Evolutionary conservation across 2,888 invertebrate genomes (phyloP), one percentile per base, ranked within the genome.

Genomic region (Ormyrus thymus): DNA sequence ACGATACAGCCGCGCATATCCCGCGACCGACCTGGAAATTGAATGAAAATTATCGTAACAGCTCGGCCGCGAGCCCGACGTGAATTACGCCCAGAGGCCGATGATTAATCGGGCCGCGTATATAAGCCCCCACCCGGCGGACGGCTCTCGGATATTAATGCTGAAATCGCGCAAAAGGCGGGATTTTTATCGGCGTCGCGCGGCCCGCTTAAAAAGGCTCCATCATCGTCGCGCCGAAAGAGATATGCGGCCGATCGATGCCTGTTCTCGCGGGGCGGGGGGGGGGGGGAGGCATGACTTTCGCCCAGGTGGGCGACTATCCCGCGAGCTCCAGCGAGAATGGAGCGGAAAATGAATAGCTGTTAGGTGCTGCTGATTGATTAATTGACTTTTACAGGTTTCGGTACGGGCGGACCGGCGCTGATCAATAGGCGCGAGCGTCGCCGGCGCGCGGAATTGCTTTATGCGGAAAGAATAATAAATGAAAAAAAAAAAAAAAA

Each of bases 21-120:
- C 29, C 29, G 1, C 29, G 29, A 50, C 50, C 9, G 50, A 9
- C 10, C 4, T 7, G 46, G n/a, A 69, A 62, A 69, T 76, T 62
- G 69, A 76, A 76, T 76, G 69, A 69, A 69, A 76, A 76, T 76
- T 76, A 76, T 69, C 51, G 61, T 75, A 66, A 68, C 51, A 29
- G 61, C 59, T 45, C 45, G 65, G 43, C 15, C 10, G 29, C 29
- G 29, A 7, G 15, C 15, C 13, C 58, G 66, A 66, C 75, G 75
- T 61, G 68, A 66, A 68, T 75, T 75, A 29, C 68, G 55, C 43
- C 51, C 29, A 13, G 29, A 3, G 10, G 29, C 11, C 46, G 55
- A 69, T 76, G 69, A 76, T 69, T 76, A 76, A 76, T 76, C 29
- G 46, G 29, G 29, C 53, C 68, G 55, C 29, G 55, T 29, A 7